Evolutionary conservation across 2,113 vertebrate genomes (phyloP).

Genomic region (Glaucidium brasilianum): DNA sequence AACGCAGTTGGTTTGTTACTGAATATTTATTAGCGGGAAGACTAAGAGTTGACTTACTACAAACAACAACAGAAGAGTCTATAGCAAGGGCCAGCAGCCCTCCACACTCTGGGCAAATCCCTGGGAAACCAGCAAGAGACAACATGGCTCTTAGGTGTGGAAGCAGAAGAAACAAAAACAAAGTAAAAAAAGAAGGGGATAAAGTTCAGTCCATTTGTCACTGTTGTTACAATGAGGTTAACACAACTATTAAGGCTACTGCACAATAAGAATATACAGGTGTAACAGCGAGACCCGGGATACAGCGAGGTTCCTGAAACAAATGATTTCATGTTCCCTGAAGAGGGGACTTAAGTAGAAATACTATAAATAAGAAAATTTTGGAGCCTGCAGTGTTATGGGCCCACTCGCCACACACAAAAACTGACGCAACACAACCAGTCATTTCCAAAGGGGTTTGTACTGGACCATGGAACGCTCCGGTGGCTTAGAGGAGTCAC

Average conservation of each 20-base stretch:
- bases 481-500: not conserved
- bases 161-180: not conserved
- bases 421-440: constrained; percentile 30
- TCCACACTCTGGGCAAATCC: constrained; percentile 2
- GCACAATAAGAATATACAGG: constrained; percentile 52
- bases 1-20: constrained; percentile 74
- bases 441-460: constrained; percentile 54
- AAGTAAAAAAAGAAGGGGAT: not conserved
- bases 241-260: constrained; percentile 63
- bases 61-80: constrained; percentile 64
- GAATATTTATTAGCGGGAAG: constrained; percentile 72
- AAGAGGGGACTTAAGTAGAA: constrained; percentile 30
- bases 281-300: constrained; percentile 44
- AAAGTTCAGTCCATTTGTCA: constrained; percentile 45
- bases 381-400: constrained; percentile 35
- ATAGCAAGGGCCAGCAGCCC: constrained; percentile 16
- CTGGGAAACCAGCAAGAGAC: constrained; percentile 65
- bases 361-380: constrained; percentile 54
- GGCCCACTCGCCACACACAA: constrained; percentile 31
- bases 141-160: constrained; percentile 47
- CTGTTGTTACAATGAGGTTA: constrained; percentile 49
- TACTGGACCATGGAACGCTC: constrained; percentile 43
- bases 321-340: not conserved
- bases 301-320: constrained; percentile 25
- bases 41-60: constrained; percentile 69